Evolutionary conservation across 1,140 invertebrate genomes (phyloP).

Genomic region (Leptopilina clavipes): DNA sequence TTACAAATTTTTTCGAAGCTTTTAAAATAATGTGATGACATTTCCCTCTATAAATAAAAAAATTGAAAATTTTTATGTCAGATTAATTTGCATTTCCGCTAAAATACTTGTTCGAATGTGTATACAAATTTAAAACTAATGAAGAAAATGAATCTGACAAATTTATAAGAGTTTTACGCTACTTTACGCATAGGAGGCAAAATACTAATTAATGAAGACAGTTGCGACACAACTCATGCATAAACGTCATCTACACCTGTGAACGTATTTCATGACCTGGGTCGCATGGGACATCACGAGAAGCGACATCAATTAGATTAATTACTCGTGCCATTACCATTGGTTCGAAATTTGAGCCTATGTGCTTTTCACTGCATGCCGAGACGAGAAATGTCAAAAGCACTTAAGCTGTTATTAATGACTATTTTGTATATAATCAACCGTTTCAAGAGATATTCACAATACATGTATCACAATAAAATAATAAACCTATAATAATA

Average conservation of each 20-base stretch:
- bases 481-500: conserved; percentile 3
- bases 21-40: no score
- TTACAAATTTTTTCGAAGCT: no score
- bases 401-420: conserved; percentile 55
- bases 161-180: neutral
- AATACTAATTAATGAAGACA: conserved; percentile 61
- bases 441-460: neutral
- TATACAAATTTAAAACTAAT: neutral
- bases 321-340: conserved; percentile 57
- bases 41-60: no score
- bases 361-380: conserved; percentile 24
- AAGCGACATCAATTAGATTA: conserved; percentile 58
- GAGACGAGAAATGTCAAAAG: conserved; percentile 54
- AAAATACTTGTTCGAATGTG: no score
- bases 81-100: no score
- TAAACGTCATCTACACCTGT: conserved; percentile 54
- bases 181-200: conserved; percentile 40
- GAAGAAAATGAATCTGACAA: neutral
- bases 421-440: neutral
- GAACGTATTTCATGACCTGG: conserved; percentile 47
- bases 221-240: conserved; percentile 56
- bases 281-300: conserved; percentile 40
- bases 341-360: conserved; percentile 49
- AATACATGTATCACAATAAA: neutral
- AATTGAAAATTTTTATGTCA: no score